Evolutionary conservation across 2,113 vertebrate genomes (phyloP).

Genomic region (Podiceps cristatus): DNA sequence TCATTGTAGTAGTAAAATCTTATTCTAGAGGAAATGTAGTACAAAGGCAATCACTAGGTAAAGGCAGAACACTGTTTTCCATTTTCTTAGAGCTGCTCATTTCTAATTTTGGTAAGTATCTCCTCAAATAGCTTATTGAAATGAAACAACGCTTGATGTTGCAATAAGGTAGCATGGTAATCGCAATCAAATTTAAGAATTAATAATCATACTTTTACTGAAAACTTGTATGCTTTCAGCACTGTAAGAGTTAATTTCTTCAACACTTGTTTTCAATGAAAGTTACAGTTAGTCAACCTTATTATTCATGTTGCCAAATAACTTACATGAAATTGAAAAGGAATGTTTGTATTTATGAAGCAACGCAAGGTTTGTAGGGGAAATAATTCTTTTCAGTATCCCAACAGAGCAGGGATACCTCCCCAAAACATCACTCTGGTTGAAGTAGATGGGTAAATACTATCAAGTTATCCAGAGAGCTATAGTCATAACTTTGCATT

Average conservation of each 20-base stretch:
- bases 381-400: neutral
- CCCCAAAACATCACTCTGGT: neutral
- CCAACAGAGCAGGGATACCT: fast-evolving
- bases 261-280: neutral
- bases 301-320: neutral
- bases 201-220: neutral
- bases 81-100: neutral
- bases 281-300: neutral
- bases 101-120: neutral
- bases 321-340: neutral
- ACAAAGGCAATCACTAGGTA: neutral
- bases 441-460: neutral
- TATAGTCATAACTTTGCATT: neutral
- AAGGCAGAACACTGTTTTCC: neutral
- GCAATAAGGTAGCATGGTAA: neutral
- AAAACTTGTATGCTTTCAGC: neutral
- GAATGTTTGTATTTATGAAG: neutral
- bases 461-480: neutral
- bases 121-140: neutral
- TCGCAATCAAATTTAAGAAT: neutral
- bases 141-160: neutral
- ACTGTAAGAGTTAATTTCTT: neutral
- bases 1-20: neutral
- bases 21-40: neutral
- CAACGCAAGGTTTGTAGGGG: neutral